Evolutionary conservation across 2,888 invertebrate species (phyloP).

Genomic region (Drosophila mimica): DNA sequence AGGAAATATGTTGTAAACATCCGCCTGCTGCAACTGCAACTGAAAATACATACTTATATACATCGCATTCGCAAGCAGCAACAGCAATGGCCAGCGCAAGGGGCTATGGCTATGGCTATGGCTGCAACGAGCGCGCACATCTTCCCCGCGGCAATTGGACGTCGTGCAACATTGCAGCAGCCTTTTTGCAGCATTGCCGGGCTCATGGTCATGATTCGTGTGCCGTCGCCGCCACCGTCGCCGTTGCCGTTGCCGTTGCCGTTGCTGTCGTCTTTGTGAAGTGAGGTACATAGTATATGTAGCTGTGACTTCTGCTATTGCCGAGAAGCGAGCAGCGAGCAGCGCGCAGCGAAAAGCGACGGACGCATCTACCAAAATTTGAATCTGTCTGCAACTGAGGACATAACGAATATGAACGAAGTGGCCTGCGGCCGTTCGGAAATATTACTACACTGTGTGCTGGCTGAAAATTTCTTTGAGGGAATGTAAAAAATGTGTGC

Average conservation of each 20-base stretch:
- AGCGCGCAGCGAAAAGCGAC: slow-evolving; percentile 27
- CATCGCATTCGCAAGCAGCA: slow-evolving; percentile 36
- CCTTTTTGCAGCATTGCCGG: slow-evolving; percentile 63
- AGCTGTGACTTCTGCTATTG: slow-evolving; percentile 40
- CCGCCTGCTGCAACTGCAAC: slow-evolving; percentile 84
- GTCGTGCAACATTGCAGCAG: slow-evolving; percentile 73
- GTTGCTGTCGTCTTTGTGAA: slow-evolving; percentile 19
- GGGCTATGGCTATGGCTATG: slow-evolving; percentile 52
- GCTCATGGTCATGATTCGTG: slow-evolving; percentile 68
- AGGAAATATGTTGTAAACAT: slow-evolving; percentile 81
- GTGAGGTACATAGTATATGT: slow-evolving; percentile 10
- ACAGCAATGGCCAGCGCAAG: slow-evolving; percentile 48
- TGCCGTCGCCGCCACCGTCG: slow-evolving; percentile 44
- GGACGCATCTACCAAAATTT: slow-evolving; percentile 76
- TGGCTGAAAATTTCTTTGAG: slow-evolving; percentile 20
- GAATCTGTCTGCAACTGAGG: slow-evolving; percentile 82
- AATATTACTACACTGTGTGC: slow-evolving; percentile 68
- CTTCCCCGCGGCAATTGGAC: slow-evolving; percentile 76
- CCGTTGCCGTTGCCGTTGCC: slow-evolving; percentile 16
- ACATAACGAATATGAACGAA: slow-evolving; percentile 82
- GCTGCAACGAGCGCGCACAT: slow-evolving; percentile 72
- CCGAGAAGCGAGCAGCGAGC: slow-evolving; percentile 34
- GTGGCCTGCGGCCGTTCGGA: slow-evolving; percentile 70
- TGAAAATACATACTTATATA: slow-evolving; percentile 73
- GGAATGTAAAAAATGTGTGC: slow-evolving; percentile 47